Conservation (phyloP, 2,888 invertebrate species). For the Phanerotoma sp. region DNA sequence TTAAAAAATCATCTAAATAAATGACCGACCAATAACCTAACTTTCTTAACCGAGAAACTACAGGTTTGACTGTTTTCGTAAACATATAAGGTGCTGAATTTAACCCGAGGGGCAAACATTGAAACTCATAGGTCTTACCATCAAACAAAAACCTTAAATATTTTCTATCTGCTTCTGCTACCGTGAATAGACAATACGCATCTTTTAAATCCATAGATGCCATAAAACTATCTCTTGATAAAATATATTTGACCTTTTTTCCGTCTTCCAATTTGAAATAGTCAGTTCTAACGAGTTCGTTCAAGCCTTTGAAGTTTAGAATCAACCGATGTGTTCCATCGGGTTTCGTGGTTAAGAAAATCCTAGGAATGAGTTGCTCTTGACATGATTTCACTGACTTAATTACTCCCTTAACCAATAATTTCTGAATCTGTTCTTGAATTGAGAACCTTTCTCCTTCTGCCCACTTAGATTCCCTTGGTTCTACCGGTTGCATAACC, state of each 20-base stretch:
- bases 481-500: conserved; percentile 1
- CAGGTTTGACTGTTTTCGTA: conserved; percentile 25
- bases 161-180: conserved; percentile 10
- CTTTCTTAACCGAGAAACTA: neutral
- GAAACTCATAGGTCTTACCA: conserved; percentile 16
- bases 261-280: conserved; percentile 41
- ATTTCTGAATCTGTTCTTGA: conserved; percentile 8
- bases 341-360: conserved; percentile 35
- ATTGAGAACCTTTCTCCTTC: conserved; percentile 13
- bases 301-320: conserved; percentile 35
- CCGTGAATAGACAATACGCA: conserved; percentile 22
- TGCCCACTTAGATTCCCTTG: conserved; percentile 13
- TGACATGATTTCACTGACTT: neutral
- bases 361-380: conserved; percentile 33
- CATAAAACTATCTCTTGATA: conserved; percentile 14
- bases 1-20: conserved; percentile 6
- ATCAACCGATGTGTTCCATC: conserved; percentile 32
- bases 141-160: conserved; percentile 23
- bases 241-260: conserved; percentile 26
- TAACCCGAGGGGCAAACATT: conserved; percentile 23
- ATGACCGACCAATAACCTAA: conserved; percentile 1
- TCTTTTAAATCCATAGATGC: conserved; percentile 21
- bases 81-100: conserved; percentile 28
- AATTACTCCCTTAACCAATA: conserved; percentile 21
- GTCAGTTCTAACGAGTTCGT: conserved; percentile 30